Base-by-base conservation (phyloP, 1,140 invertebrate species). In the Micrasema longulum region DNA sequence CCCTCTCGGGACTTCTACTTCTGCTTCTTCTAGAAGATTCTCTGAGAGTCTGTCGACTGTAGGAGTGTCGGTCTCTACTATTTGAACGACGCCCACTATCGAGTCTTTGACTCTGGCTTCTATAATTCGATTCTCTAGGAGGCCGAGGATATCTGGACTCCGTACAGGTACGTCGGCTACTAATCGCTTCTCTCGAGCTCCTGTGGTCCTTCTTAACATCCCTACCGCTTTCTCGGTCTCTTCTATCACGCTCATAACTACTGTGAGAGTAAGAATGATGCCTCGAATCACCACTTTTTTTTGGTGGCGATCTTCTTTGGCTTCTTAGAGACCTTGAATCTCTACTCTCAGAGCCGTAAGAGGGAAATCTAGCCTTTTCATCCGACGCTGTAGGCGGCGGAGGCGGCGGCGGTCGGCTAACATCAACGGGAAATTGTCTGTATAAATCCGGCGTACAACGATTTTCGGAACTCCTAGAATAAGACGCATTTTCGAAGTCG, bases 361-460 rank as follows among this genome's bases (percentile, higher is more conserved):
- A 22, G 16, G 11, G 18, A 23, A 23, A 20, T 7, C 7, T 2
- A 7, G 3, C 26, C 26, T 7, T 31, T 4, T 31, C 26, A 4
- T 31, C 26, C 7, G 2, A 2, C 2, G 26, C 3, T 31, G 26
- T 7, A 7, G 26, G 7, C 26, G 7, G 22, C 1, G 22, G 9
- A 0, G 35, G 36, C 4, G 55, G 55, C 7, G 55, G 55, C 16
- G 55, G 55, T 12, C 35, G 55, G 22, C 9, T 60, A 7, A 60
- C 16, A 22, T 60, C 55, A 6, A 60, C 16, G 14, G 52, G 22
- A 16, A 41, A 41, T 41, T 12, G 55, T 16, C 12, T 11, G 36
- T 16, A 22, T 22, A 9, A 41, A 12, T 35, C 18, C 6, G n/a
- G 16, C 6, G 7, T 10, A 5, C 5, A 12, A 41, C 36, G 16